Conservation (phyloP, 2,888 invertebrate genomes). For the Napeogenes sylphis region DNA sequence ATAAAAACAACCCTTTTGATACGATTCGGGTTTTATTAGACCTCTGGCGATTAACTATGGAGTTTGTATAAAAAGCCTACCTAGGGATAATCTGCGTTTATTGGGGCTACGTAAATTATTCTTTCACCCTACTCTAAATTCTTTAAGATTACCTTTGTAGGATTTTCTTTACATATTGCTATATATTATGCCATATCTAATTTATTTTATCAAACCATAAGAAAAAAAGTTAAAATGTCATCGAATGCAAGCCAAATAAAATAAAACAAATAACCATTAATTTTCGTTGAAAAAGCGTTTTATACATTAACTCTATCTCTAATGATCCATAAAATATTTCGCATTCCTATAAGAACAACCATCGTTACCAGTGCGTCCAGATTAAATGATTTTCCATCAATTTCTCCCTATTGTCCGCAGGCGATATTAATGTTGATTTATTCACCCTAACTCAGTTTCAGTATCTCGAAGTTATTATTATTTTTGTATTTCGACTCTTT, state of each 20-base stretch:
- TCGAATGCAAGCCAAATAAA: too few species aligned
- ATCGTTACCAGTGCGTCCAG: slow-evolving; percentile 10
- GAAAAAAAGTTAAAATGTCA: too few species aligned
- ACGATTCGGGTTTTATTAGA: slow-evolving; percentile 35
- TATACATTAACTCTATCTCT: too few species aligned
- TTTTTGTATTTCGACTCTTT: slow-evolving; percentile 7
- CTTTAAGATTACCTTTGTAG: too few species aligned
- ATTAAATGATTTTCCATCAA: slow-evolving; percentile 27
- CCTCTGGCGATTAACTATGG: slow-evolving; percentile 35
- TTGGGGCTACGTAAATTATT: too few species aligned
- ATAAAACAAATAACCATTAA: too few species aligned
- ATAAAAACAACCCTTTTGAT: slow-evolving; percentile 12
- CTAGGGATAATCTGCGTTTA: slow-evolving; percentile 19
- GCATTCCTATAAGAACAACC: not conserved
- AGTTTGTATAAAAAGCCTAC: slow-evolving; percentile 23
- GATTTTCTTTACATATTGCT: too few species aligned
- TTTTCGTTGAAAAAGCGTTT: too few species aligned
- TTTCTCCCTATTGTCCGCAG: slow-evolving; percentile 30
- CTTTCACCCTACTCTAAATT: too few species aligned
- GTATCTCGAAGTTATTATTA: slow-evolving; percentile 17
- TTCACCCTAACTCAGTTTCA: slow-evolving; percentile 37
- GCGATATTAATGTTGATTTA: slow-evolving; percentile 43
- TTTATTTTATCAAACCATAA: too few species aligned
- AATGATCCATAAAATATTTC: too few species aligned
- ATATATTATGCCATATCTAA: too few species aligned